These are phyloP conservation scores for Caenorhabditis sinica DNA, from an alignment of 2,888 invertebrate species.

Conservation along the genomic window DNA sequence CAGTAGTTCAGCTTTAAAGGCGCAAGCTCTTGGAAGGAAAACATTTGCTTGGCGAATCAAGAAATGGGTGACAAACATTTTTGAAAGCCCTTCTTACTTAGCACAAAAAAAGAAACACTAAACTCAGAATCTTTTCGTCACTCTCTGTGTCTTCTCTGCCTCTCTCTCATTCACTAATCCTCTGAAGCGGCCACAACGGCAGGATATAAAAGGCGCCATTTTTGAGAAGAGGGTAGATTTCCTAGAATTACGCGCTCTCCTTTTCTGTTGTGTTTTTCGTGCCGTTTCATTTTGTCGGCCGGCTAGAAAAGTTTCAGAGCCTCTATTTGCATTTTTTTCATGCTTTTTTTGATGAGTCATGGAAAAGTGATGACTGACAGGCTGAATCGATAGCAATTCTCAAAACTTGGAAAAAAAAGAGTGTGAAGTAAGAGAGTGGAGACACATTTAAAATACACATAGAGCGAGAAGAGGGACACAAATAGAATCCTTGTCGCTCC, in stretches of 20 bases:
- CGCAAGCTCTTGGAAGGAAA: no score
- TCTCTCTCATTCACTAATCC: constrained; percentile 14
- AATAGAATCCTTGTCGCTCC: constrained; percentile 46
- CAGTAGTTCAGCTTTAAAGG: no score
- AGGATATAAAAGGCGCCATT: constrained; percentile 46
- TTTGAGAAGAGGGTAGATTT: constrained; percentile 41
- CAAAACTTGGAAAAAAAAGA: constrained; percentile 40
- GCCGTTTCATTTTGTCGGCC: no score
- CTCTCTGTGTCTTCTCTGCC: constrained; percentile 19
- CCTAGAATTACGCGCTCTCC: constrained; percentile 30
- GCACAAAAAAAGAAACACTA: not conserved
- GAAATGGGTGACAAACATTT: no score
- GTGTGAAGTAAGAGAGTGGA: constrained; percentile 26
- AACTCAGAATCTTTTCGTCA: constrained; percentile 29
- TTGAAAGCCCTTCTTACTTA: not conserved
- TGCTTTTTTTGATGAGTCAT: not conserved
- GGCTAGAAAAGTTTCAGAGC: no score
- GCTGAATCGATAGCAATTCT: constrained; percentile 45
- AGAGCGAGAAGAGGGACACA: constrained; percentile 19
- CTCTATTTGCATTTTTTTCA: no score
- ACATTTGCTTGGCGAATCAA: no score
- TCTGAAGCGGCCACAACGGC: constrained; percentile 23
- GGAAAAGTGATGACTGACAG: not conserved
- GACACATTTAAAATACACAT: constrained; percentile 38
- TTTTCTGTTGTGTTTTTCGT: constrained; percentile 1